Evolutionary conservation across 2,113 vertebrate genomes (phyloP).

Genomic region (Ursus arctos): DNA sequence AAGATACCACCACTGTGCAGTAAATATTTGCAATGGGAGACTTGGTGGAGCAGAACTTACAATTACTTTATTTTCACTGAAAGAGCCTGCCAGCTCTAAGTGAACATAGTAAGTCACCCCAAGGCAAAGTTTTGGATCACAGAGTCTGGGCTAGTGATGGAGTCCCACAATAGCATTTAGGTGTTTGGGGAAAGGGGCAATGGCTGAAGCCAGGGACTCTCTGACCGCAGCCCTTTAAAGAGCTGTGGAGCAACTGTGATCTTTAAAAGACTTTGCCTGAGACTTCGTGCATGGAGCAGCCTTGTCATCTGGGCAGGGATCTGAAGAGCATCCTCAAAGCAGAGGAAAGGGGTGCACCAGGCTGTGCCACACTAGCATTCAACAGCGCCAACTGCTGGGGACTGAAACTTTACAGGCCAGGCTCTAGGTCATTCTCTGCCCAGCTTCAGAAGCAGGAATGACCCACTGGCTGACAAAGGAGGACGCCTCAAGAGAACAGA

Average conservation of each 20-base stretch:
- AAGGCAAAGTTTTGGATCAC: not conserved
- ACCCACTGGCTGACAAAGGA: not conserved
- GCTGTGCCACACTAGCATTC: not conserved
- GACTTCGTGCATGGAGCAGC: rapidly evolving
- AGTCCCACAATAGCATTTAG: not conserved
- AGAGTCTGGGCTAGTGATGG: not conserved
- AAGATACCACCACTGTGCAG: too few relatives aligned
- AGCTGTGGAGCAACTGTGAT: not conserved
- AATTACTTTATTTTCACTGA: not conserved
- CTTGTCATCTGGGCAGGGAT: too few relatives aligned
- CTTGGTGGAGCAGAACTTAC: not conserved
- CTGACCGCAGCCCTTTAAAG: not conserved
- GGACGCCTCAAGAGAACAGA: not conserved
- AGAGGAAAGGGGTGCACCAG: not conserved
- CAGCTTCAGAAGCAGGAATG: not conserved
- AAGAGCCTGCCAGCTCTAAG: not conserved
- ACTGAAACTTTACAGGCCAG: not conserved
- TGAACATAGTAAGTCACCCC: not conserved
- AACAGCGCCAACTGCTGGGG: not conserved
- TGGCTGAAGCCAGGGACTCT: not conserved
- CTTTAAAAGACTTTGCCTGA: not conserved
- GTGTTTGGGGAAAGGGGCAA: not conserved
- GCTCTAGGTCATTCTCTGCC: not conserved
- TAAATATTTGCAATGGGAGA: not conserved
- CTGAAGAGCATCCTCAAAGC: not conserved